Evolutionary conservation across 2,888 invertebrate species (phyloP).

Genomic region (Polyommatus icarus): DNA sequence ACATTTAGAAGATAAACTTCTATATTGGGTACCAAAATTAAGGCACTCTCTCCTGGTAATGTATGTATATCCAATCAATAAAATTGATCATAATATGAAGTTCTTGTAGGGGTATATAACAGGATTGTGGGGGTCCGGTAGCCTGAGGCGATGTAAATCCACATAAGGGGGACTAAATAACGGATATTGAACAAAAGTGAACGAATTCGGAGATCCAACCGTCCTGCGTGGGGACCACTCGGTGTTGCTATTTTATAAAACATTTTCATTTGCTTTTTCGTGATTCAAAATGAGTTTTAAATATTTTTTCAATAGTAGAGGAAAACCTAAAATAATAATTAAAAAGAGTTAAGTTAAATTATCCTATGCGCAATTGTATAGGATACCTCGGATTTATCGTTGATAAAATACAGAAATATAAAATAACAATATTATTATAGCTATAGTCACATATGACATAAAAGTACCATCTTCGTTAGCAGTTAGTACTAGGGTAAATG

Average conservation of each 20-base stretch:
- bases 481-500: too few relatives aligned
- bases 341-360: too few relatives aligned
- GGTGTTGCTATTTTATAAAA: slow-evolving; percentile 35
- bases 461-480: too few relatives aligned
- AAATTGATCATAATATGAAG: slow-evolving; percentile 15
- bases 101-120: slow-evolving; percentile 20
- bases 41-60: neutral
- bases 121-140: slow-evolving; percentile 36
- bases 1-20: neutral
- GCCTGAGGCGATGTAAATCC: slow-evolving; percentile 42
- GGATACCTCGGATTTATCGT: too few relatives aligned
- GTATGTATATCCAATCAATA: slow-evolving; percentile 2
- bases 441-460: too few relatives aligned
- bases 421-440: too few relatives aligned
- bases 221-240: slow-evolving; percentile 37
- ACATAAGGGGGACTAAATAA: slow-evolving; percentile 54
- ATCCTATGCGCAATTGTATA: too few relatives aligned
- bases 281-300: neutral
- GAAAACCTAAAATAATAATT: too few relatives aligned
- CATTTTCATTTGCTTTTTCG: slow-evolving; percentile 1
- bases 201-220: slow-evolving; percentile 47
- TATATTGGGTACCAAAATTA: neutral
- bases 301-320: too few relatives aligned
- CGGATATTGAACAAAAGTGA: slow-evolving; percentile 62
- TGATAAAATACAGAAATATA: too few relatives aligned